These are phyloP conservation scores for Eupithecia vulgata DNA, from an alignment of 2,888 invertebrate species.

Conservation along the genomic window DNA sequence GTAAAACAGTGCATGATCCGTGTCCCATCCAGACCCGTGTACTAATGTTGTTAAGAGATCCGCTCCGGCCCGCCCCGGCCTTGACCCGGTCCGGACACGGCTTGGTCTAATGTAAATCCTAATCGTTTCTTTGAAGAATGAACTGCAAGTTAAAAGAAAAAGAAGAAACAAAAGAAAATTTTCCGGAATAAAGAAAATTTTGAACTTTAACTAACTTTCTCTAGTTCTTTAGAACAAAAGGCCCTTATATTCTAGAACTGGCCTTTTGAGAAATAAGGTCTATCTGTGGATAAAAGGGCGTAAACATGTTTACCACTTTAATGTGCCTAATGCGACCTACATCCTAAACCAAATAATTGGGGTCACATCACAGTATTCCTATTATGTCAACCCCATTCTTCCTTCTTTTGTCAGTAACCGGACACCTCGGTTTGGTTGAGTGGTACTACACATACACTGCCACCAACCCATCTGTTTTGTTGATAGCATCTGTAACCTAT, in stretches of 20 bases:
- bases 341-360: background rate
- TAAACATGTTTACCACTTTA: background rate
- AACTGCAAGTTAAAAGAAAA: background rate
- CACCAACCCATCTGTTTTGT: background rate
- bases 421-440: background rate
- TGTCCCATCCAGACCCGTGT: too few species aligned
- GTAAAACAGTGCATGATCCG: too few species aligned
- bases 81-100: too few species aligned
- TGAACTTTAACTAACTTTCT: background rate
- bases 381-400: background rate
- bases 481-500: background rate
- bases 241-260: background rate
- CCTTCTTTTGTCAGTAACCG: background rate
- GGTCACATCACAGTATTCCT: constrained; percentile 6
- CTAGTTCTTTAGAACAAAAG: background rate
- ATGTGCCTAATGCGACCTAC: background rate
- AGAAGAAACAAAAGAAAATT: background rate
- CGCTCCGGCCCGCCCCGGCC: too few species aligned
- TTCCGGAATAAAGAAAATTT: background rate
- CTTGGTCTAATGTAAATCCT: too few species aligned
- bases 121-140: background rate
- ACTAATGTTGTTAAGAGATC: too few species aligned
- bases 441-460: background rate
- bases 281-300: background rate
- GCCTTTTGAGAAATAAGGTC: background rate